phyloP scores from a whole-genome alignment of 2,888 invertebrate species.

The Hypercompe scribonia region DNA sequence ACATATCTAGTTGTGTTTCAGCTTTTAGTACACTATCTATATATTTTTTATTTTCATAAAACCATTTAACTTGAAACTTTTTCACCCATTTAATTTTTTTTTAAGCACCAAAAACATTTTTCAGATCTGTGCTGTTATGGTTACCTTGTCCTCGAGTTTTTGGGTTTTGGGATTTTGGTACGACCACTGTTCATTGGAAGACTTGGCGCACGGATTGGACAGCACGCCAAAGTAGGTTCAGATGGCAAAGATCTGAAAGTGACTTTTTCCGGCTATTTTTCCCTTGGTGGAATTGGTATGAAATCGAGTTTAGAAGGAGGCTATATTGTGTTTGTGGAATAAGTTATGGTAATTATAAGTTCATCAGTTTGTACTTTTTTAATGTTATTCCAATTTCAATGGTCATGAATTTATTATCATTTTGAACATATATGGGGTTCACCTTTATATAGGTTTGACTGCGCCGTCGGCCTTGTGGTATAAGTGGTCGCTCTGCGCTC shows the following conservation, averaged over 20 bases:
- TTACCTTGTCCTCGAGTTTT: neutral
- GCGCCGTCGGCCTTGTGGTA: too few relatives aligned
- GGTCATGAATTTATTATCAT: neutral
- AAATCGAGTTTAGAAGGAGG: conserved; percentile 3
- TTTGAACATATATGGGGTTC: too few relatives aligned
- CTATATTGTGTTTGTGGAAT: neutral
- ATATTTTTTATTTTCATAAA: too few relatives aligned
- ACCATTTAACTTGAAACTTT: neutral
- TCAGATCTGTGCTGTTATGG: neutral
- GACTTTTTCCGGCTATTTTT: neutral
- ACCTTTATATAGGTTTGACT: too few relatives aligned
- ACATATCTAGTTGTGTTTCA: too few relatives aligned
- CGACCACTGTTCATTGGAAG: neutral
- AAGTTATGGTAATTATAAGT: neutral
- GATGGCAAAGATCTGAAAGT: conserved; percentile 5
- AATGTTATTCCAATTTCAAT: neutral
- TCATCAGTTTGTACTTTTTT: neutral
- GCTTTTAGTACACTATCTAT: too few relatives aligned
- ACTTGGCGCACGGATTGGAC: neutral
- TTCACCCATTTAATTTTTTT: neutral
- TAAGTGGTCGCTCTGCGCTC: too few relatives aligned
- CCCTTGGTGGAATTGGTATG: conserved; percentile 8
- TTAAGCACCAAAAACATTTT: neutral
- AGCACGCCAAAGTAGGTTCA: neutral
- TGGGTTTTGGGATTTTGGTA: conserved; percentile 10